Evolutionary conservation across 2,888 invertebrate genomes (phyloP).

Genomic region (Drosophila rellima): DNA sequence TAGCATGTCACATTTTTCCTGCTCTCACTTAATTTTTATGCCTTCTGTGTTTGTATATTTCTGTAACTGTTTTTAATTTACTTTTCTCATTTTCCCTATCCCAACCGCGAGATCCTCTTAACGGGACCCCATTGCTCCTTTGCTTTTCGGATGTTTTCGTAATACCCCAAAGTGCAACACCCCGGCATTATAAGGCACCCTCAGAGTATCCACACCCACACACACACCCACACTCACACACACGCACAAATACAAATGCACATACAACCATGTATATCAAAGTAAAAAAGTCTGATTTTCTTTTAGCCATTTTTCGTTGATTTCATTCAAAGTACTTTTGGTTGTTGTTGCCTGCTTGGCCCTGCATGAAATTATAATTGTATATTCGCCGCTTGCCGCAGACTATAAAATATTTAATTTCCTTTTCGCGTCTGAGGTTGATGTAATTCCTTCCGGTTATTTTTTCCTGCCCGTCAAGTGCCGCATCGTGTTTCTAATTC

Average conservation of each 20-base stretch:
- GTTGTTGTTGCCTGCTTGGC: slow-evolving; percentile 15
- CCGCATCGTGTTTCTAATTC: slow-evolving; percentile 70
- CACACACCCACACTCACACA: slow-evolving; percentile 4
- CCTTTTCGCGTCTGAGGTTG: slow-evolving; percentile 64
- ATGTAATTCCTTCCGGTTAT: slow-evolving; percentile 82
- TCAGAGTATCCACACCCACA: slow-evolving; percentile 13
- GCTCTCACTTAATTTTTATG: slow-evolving; percentile 51
- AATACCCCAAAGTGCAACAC: slow-evolving; percentile 68
- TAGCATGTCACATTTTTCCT: slow-evolving; percentile 43
- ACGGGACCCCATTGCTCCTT: slow-evolving; percentile 27
- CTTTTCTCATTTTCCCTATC: slow-evolving; percentile 11
- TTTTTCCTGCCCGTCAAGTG: slow-evolving; percentile 46
- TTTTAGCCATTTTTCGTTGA: slow-evolving; percentile 58
- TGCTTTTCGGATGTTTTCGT: slow-evolving; percentile 41
- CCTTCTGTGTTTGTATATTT: slow-evolving; percentile 13
- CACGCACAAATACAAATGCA: slow-evolving; percentile 2
- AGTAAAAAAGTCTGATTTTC: slow-evolving; percentile 41
- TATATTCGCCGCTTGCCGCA: slow-evolving; percentile 61
- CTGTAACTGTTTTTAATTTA: slow-evolving; percentile 28
- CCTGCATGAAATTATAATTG: slow-evolving; percentile 72
- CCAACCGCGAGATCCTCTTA: slow-evolving; percentile 72
- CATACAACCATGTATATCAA: slow-evolving; percentile 6
- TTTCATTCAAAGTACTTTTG: slow-evolving; percentile 62
- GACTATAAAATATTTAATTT: slow-evolving; percentile 81
- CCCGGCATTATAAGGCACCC: slow-evolving; percentile 51